Conservation (phyloP, 2,888 invertebrate species). For the Perdita meconis region DNA sequence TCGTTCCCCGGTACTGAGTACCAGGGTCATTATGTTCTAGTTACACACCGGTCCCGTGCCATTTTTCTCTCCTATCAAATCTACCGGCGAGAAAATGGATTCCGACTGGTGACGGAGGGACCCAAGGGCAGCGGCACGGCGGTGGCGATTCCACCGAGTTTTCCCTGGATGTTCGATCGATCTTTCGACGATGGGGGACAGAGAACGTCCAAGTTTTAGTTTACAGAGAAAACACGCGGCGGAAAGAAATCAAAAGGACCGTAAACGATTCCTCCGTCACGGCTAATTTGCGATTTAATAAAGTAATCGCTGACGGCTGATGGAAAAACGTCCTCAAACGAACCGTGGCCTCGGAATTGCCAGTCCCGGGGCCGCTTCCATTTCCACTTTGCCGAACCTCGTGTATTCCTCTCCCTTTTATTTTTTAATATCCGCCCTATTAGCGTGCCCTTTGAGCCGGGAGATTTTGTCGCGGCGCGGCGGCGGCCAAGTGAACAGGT, state of each 20-base stretch:
- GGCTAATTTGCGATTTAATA: constrained; percentile 51
- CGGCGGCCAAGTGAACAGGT: not conserved
- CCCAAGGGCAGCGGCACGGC: no score
- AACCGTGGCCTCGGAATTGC: not conserved
- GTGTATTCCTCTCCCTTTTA: constrained; percentile 55
- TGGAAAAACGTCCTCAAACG: not conserved
- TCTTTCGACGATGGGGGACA: no score
- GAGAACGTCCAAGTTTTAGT: constrained; percentile 26
- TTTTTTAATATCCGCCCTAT: constrained; percentile 71
- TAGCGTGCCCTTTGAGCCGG: constrained; percentile 46
- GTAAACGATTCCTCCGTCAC: constrained; percentile 21
- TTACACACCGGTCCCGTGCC: constrained; percentile 1
- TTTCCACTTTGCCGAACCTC: constrained; percentile 21
- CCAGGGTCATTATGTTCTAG: constrained; percentile 48
- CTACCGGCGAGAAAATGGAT: not conserved
- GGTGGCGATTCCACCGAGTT: no score
- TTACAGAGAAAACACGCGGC: not conserved
- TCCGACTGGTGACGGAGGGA: no score
- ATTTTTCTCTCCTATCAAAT: constrained; percentile 19
- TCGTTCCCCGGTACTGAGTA: constrained; percentile 25
- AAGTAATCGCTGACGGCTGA: constrained; percentile 18
- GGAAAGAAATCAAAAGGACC: constrained; percentile 23
- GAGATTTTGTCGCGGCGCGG: not conserved
- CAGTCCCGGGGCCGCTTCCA: not conserved
- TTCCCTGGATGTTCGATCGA: no score